These are phyloP conservation scores for Priocnemis perturbator DNA, from an alignment of 2,888 invertebrate genomes.

Conservation along the genomic window DNA sequence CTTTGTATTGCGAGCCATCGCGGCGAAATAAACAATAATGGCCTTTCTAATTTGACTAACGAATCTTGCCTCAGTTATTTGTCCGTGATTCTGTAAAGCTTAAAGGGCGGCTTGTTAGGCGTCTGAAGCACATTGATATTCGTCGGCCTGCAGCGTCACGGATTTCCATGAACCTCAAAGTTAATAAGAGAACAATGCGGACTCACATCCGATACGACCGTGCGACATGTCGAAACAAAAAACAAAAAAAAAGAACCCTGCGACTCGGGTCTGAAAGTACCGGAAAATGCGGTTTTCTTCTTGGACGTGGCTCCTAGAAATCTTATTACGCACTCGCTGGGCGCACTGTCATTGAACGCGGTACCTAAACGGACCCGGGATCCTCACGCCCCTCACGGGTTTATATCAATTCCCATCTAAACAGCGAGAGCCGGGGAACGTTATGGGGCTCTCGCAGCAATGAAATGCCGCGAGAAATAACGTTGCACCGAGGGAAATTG, in stretches of 20 bases:
- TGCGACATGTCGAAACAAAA: conserved; percentile 29
- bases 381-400: too few relatives aligned
- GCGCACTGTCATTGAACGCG: too few relatives aligned
- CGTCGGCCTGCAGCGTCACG: background rate
- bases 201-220: conserved; percentile 6
- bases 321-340: too few relatives aligned
- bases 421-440: too few relatives aligned
- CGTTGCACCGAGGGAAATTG: background rate
- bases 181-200: conserved; percentile 39
- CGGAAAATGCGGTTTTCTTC: background rate
- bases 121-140: background rate
- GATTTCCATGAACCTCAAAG: background rate
- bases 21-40: conserved; percentile 29
- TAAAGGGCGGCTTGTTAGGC: conserved; percentile 32
- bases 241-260: too few relatives aligned
- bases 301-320: too few relatives aligned
- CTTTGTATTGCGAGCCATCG: background rate
- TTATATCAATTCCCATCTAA: too few relatives aligned
- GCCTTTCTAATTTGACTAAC: conserved; percentile 44
- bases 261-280: conserved; percentile 5
- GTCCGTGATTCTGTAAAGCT: conserved; percentile 22
- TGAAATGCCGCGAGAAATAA: background rate
- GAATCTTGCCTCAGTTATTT: conserved; percentile 46
- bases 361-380: too few relatives aligned
- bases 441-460: too few relatives aligned